These are phyloP conservation scores for Probosciger aterrimus DNA, from an alignment of 2,113 vertebrate genomes.

Conservation along the genomic window DNA sequence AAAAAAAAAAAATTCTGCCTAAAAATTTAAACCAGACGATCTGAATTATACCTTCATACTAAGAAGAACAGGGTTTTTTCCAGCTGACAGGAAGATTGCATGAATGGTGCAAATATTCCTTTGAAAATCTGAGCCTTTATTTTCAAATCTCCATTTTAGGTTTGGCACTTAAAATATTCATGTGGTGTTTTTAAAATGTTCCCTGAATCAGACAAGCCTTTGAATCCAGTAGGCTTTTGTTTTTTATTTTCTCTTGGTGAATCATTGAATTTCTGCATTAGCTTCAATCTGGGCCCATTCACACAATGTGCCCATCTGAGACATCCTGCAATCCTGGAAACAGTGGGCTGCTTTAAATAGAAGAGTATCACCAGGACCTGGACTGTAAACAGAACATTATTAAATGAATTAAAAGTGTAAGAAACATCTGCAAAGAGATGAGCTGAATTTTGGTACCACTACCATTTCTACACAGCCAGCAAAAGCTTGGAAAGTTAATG, in stretches of 20 bases:
- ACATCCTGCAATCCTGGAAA: constrained; percentile 22
- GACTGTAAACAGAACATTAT: background rate
- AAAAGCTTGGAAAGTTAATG: constrained; percentile 14
- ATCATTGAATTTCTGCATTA: constrained; percentile 59
- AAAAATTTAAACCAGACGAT: background rate
- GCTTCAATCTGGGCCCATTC: constrained; percentile 48
- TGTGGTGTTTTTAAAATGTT: constrained; percentile 57
- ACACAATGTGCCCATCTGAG: constrained; percentile 21
- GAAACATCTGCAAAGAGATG: background rate
- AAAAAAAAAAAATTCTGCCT: background rate
- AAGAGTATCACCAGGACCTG: constrained; percentile 17
- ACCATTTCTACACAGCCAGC: background rate
- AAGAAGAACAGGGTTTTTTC: background rate
- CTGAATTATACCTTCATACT: background rate
- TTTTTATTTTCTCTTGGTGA: constrained; percentile 34
- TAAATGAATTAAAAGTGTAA: constrained; percentile 18
- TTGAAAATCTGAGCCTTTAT: background rate
- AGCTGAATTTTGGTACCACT: background rate
- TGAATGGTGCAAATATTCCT: background rate
- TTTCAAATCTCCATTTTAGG: background rate
- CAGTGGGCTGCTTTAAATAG: constrained; percentile 18
- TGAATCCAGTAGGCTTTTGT: constrained; percentile 22
- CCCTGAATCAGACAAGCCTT: constrained; percentile 31
- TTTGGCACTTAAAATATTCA: constrained; percentile 43
- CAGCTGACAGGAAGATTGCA: background rate